phyloP scores from a whole-genome alignment of 2,888 invertebrate species.

The Ferrisia virgata region DNA sequence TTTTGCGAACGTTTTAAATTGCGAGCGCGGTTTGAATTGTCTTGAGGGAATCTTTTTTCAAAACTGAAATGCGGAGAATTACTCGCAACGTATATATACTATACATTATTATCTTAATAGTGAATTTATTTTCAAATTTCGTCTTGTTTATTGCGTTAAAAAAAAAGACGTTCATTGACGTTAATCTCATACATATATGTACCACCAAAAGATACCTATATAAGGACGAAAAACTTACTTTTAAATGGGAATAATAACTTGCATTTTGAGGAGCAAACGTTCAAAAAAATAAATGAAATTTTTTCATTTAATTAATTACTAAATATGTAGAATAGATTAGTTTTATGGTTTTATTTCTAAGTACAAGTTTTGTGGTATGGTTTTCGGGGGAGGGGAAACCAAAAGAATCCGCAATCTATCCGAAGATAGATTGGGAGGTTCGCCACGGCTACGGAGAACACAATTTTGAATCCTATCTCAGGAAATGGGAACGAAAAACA shows the following conservation, averaged over 20 bases:
- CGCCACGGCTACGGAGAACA: no score
- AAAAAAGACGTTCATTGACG: background rate
- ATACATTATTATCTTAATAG: background rate
- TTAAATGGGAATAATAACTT: background rate
- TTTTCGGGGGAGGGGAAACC: no score
- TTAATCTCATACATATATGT: background rate
- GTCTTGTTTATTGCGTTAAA: background rate
- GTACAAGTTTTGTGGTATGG: no score
- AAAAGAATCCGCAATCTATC: no score
- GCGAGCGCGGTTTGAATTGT: background rate
- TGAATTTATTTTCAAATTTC: slow-evolving; percentile 1
- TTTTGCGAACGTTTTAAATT: background rate
- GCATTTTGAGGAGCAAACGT: background rate
- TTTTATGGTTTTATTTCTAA: no score
- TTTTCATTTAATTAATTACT: background rate
- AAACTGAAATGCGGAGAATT: background rate
- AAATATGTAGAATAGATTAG: no score
- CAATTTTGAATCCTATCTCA: no score
- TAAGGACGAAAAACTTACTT: no score
- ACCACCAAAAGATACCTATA: background rate
- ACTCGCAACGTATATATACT: background rate
- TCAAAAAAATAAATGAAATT: background rate
- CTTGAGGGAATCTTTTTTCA: background rate
- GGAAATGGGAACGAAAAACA: no score
- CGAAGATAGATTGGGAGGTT: no score